A percentile compares a stretch with the other conserved stretches of the same genome.
Evolutionary conservation across 1,140 invertebrate genomes (phyloP).

Genomic region (Pseudomyrmex pallidus): DNA sequence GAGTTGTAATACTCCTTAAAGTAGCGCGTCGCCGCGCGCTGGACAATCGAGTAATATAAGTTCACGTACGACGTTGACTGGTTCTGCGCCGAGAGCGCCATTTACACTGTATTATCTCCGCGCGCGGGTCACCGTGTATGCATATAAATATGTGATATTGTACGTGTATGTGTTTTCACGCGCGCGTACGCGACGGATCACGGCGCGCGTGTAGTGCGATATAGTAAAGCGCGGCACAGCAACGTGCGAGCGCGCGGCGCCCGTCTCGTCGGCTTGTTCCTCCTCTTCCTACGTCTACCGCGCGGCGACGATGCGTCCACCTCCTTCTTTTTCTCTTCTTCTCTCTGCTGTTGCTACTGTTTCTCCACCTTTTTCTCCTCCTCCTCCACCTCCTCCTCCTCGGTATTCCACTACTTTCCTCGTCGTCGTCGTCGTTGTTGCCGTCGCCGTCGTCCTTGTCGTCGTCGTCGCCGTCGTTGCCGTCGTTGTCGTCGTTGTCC

Average conservation of each 20-base stretch:
- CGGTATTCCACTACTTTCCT: neutral
- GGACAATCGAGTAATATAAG: constrained; percentile 85
- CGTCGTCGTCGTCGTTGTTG: neutral
- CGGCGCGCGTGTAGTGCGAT: constrained; percentile 55
- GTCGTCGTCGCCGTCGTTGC: neutral
- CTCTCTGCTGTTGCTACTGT: constrained; percentile 49
- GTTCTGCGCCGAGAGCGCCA: constrained; percentile 85
- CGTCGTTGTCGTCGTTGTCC: neutral
- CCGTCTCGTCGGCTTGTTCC: constrained; percentile 56
- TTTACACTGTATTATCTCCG: constrained; percentile 81
- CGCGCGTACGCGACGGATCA: constrained; percentile 52
- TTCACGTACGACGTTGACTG: constrained; percentile 85
- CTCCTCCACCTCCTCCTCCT: constrained; percentile 68
- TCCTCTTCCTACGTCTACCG: constrained; percentile 34
- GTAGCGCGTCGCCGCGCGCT: constrained; percentile 85
- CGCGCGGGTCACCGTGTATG: constrained; percentile 67
- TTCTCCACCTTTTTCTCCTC: neutral
- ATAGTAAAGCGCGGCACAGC: constrained; percentile 60
- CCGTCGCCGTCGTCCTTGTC: neutral
- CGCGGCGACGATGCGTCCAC: constrained; percentile 55
- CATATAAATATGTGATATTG: constrained; percentile 56
- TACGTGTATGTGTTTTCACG: constrained; percentile 65
- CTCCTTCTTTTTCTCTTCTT: neutral
- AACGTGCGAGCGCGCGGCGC: constrained; percentile 67
- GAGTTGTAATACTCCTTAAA: constrained; percentile 86